phyloP scores from a whole-genome alignment of 2,797 vertebrate genomes.

The Aratinga solstitialis region DNA sequence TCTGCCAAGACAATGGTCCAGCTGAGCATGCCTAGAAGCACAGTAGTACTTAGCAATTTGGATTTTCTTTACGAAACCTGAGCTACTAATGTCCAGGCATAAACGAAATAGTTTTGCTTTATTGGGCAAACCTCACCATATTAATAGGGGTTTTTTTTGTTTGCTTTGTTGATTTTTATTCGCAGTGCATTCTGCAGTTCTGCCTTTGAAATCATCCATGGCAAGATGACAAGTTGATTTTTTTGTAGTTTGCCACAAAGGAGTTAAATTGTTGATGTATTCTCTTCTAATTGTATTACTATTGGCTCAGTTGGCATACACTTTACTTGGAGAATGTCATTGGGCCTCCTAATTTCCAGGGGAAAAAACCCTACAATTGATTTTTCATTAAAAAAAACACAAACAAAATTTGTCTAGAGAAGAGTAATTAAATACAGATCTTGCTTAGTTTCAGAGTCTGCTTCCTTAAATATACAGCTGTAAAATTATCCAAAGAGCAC shows the following conservation, averaged over 20 bases:
- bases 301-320: background rate
- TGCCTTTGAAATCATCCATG: background rate
- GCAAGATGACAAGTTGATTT: background rate
- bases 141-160: background rate
- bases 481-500: background rate
- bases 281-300: conserved; percentile 1
- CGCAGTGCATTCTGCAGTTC: background rate
- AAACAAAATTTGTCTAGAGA: background rate
- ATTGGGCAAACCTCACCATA: background rate
- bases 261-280: background rate
- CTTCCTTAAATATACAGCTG: background rate
- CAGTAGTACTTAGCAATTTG: background rate
- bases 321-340: background rate
- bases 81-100: background rate
- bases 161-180: background rate
- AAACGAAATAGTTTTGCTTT: background rate
- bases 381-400: background rate
- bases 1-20: background rate
- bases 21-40: background rate
- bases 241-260: background rate
- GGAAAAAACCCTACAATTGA: background rate
- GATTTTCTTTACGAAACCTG: background rate
- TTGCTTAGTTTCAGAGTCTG: background rate
- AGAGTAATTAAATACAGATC: background rate
- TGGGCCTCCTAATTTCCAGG: background rate